A percentile compares a stretch with the other conserved stretches of the same genome.
These are phyloP conservation scores for Yoshiicerus persimilis DNA, from an alignment of 1,140 invertebrate species.

Conservation along the genomic window DNA sequence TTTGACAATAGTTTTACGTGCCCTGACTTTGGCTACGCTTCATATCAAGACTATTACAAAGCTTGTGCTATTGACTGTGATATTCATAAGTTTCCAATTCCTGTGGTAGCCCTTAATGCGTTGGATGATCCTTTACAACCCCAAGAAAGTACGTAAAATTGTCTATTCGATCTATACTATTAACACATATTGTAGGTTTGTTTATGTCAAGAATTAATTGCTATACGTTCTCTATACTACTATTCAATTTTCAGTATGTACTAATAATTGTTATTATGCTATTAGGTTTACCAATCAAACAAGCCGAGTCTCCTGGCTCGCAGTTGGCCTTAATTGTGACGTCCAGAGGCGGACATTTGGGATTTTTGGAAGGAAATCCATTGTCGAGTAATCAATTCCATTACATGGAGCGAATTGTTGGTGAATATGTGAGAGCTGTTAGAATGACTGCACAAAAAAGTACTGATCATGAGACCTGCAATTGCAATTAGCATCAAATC, in stretches of 20 bases:
- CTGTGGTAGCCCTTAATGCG: constrained; percentile 40
- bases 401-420: constrained; percentile 43
- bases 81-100: constrained; percentile 40
- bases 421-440: constrained; percentile 34
- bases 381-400: constrained; percentile 31
- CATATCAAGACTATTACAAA: constrained; percentile 32
- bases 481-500: not conserved
- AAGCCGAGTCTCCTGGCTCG: constrained; percentile 10
- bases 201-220: too few species aligned
- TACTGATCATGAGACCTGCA: not conserved
- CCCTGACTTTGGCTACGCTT: constrained; percentile 40
- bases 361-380: constrained; percentile 52
- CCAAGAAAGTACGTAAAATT: constrained; percentile 22
- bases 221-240: too few species aligned
- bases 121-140: constrained; percentile 42
- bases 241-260: too few species aligned
- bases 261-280: not conserved
- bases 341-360: constrained; percentile 38
- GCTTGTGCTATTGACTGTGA: constrained; percentile 27
- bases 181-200: too few species aligned
- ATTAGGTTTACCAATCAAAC: constrained; percentile 34
- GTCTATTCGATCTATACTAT: too few species aligned
- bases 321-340: constrained; percentile 40
- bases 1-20: constrained; percentile 46
- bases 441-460: not conserved